Percentiles rank a stretch among this genome's conserved stretches.
These are phyloP conservation scores for Meda fulgida DNA, from an alignment of 2,797 vertebrate genomes.

Conservation along the genomic window DNA sequence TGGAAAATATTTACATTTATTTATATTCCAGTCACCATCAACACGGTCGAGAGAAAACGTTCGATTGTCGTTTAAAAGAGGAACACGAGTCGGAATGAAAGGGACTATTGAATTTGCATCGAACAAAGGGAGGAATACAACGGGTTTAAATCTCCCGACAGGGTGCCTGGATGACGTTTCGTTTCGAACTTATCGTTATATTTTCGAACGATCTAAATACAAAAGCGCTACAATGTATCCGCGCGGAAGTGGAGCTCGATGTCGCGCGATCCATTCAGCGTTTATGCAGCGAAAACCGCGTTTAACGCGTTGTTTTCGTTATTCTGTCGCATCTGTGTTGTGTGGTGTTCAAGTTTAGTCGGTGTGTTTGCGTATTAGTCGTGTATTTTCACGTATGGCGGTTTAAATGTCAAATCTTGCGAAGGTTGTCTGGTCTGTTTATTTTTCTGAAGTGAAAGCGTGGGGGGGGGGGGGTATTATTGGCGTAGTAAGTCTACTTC, in stretches of 20 bases:
- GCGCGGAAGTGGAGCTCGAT: constrained; percentile 59
- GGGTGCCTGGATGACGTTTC: constrained; percentile 29
- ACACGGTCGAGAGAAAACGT: not conserved
- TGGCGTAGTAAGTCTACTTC: constrained; percentile 55
- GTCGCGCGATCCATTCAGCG: constrained; percentile 22
- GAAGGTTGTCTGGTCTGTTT: constrained; percentile 59
- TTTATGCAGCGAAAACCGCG: not conserved
- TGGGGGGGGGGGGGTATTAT: constrained; percentile 44
- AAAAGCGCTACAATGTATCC: constrained; percentile 29
- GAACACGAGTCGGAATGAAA: constrained; percentile 34
- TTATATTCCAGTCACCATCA: not conserved
- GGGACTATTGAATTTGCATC: constrained; percentile 57
- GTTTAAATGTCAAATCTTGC: constrained; percentile 44
- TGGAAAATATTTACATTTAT: constrained; percentile 52
- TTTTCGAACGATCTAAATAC: not conserved
- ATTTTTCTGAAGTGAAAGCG: constrained; percentile 64
- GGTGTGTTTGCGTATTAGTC: not conserved
- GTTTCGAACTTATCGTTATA: not conserved
- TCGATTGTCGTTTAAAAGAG: constrained; percentile 11
- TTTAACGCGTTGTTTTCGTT: not conserved
- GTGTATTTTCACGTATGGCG: not conserved
- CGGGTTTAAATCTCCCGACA: constrained; percentile 76
- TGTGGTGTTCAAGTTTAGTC: not conserved
- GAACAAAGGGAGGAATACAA: constrained; percentile 81
- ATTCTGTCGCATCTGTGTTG: not conserved